A percentile compares a stretch with the other conserved stretches of the same genome.
These are phyloP conservation scores for Philereme vetulata DNA, from an alignment of 2,888 invertebrate species.

Conservation along the genomic window DNA sequence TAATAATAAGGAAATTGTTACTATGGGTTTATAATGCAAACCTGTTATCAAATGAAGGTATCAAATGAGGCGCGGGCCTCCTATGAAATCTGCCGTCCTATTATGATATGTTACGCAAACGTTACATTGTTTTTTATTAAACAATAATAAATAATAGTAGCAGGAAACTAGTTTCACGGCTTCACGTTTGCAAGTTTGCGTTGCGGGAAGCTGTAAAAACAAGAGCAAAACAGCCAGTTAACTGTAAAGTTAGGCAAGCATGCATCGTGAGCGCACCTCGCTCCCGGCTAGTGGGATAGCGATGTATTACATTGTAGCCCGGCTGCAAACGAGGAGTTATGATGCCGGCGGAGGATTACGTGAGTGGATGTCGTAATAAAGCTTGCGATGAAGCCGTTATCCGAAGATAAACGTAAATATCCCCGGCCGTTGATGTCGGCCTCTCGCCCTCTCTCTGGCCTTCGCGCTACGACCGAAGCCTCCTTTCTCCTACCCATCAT, in stretches of 20 bases:
- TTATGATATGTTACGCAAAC: background rate
- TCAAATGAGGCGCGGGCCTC: no score
- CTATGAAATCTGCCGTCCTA: background rate
- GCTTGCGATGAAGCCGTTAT: slow-evolving; percentile 84
- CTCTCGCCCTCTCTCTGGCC: slow-evolving; percentile 50
- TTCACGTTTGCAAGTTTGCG: slow-evolving; percentile 21
- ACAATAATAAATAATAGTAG: slow-evolving; percentile 19
- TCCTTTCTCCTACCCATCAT: slow-evolving; percentile 47
- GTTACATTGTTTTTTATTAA: slow-evolving; percentile 11
- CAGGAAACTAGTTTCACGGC: slow-evolving; percentile 17
- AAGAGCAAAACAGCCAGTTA: slow-evolving; percentile 33
- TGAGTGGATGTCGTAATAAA: slow-evolving; percentile 84
- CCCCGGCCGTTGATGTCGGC: slow-evolving; percentile 71
- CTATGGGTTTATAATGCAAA: no score
- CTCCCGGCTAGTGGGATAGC: slow-evolving; percentile 63
- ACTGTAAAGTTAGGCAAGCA: slow-evolving; percentile 44
- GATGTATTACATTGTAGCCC: slow-evolving; percentile 77
- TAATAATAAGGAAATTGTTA: no score
- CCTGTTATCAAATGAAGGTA: background rate
- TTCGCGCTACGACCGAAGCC: slow-evolving; percentile 32
- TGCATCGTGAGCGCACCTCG: slow-evolving; percentile 53
- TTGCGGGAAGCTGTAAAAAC: slow-evolving; percentile 30
- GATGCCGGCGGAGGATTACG: slow-evolving; percentile 81
- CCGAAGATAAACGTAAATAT: slow-evolving; percentile 84
- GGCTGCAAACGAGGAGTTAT: slow-evolving; percentile 82